Conservation (phyloP, 1,140 invertebrate species). For the Caenorhabditis inopinata region DNA sequence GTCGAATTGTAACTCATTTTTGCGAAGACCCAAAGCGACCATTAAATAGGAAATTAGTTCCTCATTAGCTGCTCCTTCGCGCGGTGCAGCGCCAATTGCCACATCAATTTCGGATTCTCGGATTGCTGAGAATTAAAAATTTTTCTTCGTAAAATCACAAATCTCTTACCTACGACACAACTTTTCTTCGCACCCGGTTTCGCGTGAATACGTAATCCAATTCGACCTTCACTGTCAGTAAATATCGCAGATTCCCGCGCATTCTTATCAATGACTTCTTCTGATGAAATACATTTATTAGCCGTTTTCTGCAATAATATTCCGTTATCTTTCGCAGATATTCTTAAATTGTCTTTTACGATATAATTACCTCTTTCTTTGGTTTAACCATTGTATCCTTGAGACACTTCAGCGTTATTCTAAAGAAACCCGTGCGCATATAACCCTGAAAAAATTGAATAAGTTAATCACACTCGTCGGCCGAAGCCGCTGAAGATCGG, state of each 20-base stretch:
- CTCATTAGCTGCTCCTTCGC: conserved; percentile 49
- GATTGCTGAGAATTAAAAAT: conserved; percentile 35
- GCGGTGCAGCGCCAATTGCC: conserved; percentile 48
- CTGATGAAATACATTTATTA: neutral
- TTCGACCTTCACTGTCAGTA: conserved; percentile 28
- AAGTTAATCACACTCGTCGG: too few relatives aligned
- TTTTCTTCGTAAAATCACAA: neutral
- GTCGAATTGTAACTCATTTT: conserved; percentile 48
- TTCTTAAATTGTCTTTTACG: neutral
- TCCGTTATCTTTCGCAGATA: neutral
- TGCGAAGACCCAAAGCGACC: conserved; percentile 42
- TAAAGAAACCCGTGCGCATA: neutral
- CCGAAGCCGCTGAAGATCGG: too few relatives aligned
- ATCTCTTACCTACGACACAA: conserved; percentile 43
- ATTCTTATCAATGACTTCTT: neutral
- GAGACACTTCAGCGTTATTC: neutral
- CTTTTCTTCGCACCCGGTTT: conserved; percentile 51
- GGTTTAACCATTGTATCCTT: conserved; percentile 18
- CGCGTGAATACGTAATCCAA: conserved; percentile 48
- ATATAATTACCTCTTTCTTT: neutral
- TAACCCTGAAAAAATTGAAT: neutral
- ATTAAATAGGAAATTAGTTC: conserved; percentile 43
- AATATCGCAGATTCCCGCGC: conserved; percentile 29
- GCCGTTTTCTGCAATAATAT: neutral
- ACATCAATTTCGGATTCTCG: conserved; percentile 47